A percentile compares a stretch with the other conserved stretches of the same genome.
Evolutionary conservation across 2,113 vertebrate species (phyloP).

Genomic region (Alosa alosa): DNA sequence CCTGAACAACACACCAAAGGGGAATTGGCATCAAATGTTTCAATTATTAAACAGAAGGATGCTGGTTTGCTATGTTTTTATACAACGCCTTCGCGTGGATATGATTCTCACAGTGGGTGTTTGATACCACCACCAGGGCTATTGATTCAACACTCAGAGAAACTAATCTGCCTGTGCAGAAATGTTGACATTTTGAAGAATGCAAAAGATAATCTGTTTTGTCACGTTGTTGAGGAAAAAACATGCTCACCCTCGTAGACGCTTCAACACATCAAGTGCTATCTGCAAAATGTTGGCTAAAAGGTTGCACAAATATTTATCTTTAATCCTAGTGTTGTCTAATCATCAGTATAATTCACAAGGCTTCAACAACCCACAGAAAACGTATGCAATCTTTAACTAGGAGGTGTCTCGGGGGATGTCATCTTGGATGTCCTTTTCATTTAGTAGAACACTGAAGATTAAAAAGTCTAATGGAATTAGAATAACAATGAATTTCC

Average conservation of each 20-base stretch:
- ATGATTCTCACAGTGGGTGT: conserved; percentile 1
- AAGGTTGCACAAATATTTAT: conserved; percentile 29
- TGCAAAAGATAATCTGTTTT: conserved; percentile 14
- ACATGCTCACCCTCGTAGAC: neutral
- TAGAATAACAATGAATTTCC: conserved; percentile 26
- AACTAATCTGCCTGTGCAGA: neutral
- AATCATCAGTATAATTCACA: neutral
- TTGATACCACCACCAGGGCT: neutral
- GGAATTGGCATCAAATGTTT: conserved; percentile 22
- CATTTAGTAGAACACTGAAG: conserved; percentile 9
- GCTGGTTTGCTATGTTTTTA: neutral
- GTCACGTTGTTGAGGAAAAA: neutral
- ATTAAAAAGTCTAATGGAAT: conserved; percentile 25
- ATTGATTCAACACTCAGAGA: conserved; percentile 7
- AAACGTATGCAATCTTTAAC: neutral
- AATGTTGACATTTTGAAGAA: conserved; percentile 10
- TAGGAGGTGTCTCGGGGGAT: neutral
- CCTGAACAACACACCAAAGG: neutral
- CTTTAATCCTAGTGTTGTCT: conserved; percentile 23
- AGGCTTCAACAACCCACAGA: neutral
- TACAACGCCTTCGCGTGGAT: neutral
- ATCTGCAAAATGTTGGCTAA: conserved; percentile 18
- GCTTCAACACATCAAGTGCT: neutral
- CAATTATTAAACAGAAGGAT: conserved; percentile 11
- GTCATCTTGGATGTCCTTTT: neutral